phyloP scores from a whole-genome alignment of 2,888 invertebrate species.

The Drosophila meridionalis region DNA sequence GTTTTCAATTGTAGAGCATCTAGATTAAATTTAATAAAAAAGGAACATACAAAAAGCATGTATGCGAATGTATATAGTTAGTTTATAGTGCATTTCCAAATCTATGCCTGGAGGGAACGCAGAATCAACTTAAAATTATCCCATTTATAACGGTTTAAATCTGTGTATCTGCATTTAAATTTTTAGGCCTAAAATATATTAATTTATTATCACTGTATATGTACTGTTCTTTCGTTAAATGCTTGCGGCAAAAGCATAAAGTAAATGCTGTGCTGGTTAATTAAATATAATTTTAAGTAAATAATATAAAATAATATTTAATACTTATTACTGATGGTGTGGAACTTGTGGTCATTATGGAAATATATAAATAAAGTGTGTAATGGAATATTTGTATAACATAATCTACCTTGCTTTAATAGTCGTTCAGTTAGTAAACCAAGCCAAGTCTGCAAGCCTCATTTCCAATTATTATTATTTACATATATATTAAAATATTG shows the following conservation, averaged over 20 bases:
- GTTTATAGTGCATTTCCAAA: not conserved
- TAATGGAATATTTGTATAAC: not conserved
- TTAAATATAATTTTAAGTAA: conserved; percentile 1
- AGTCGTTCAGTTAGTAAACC: too few relatives aligned
- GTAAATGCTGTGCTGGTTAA: not conserved
- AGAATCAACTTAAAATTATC: not conserved
- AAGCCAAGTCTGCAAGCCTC: too few relatives aligned
- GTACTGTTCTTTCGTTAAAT: too few relatives aligned
- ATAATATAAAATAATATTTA: not conserved
- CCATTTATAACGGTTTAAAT: too few relatives aligned
- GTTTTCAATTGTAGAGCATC: not conserved
- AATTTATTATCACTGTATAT: not conserved
- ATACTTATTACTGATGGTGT: not conserved
- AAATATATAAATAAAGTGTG: not conserved
- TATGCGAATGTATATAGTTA: not conserved
- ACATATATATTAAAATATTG: too few relatives aligned
- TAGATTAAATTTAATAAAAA: not conserved
- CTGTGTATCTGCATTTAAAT: not conserved
- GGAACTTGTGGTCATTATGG: not conserved
- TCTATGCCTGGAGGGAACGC: not conserved
- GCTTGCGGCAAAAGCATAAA: not conserved
- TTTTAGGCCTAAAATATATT: not conserved
- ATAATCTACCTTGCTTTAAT: not conserved
- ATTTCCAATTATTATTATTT: too few relatives aligned
- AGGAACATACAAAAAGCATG: not conserved